A percentile compares a stretch with the other conserved stretches of the same genome.
Conservation (phyloP, 1,140 invertebrate genomes). For the Procambarus clarkii region DNA sequence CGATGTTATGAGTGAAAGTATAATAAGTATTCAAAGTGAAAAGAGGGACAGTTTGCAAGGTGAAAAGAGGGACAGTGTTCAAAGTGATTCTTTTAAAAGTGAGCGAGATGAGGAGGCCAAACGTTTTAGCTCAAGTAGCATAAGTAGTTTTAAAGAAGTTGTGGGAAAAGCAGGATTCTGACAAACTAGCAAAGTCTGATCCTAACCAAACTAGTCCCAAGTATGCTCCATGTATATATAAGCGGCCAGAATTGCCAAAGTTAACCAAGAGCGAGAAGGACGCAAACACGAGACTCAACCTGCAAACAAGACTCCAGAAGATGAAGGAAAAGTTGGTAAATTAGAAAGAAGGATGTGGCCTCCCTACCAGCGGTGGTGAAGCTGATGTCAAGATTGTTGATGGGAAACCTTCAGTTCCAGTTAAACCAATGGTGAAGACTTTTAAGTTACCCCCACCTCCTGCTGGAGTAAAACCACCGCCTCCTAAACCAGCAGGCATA, state of each 20-base stretch:
- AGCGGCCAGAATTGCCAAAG: slow-evolving; percentile 93
- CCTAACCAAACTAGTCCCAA: slow-evolving; percentile 86
- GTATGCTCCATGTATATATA: slow-evolving; percentile 92
- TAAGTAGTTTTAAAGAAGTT: slow-evolving; percentile 93
- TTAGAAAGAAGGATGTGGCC: slow-evolving; percentile 80
- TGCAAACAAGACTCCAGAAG: slow-evolving; percentile 72
- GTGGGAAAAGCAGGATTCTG: slow-evolving; percentile 82
- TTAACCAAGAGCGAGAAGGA: slow-evolving; percentile 77
- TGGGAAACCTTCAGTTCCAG: slow-evolving; percentile 85
- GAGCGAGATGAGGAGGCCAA: slow-evolving; percentile 87
- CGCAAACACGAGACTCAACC: slow-evolving; percentile 31
- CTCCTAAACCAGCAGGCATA: slow-evolving; percentile 78
- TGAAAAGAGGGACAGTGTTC: slow-evolving; percentile 75
- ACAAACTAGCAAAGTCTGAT: slow-evolving; percentile 69
- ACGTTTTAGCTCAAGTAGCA: slow-evolving; percentile 92
- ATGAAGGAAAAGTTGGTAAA: slow-evolving; percentile 71
- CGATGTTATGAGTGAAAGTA: slow-evolving; percentile 70
- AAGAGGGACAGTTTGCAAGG: slow-evolving; percentile 65
- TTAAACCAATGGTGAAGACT: slow-evolving; percentile 81
- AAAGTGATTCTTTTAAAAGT: slow-evolving; percentile 74
- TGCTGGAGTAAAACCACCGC: slow-evolving; percentile 70
- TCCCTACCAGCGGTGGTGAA: slow-evolving; percentile 74
- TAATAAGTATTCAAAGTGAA: slow-evolving; percentile 55
- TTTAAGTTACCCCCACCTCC: slow-evolving; percentile 77
- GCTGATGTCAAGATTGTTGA: slow-evolving; percentile 74